Base-by-base conservation (phyloP, 2,113 vertebrate genomes). In the Lepus timidus region DNA sequence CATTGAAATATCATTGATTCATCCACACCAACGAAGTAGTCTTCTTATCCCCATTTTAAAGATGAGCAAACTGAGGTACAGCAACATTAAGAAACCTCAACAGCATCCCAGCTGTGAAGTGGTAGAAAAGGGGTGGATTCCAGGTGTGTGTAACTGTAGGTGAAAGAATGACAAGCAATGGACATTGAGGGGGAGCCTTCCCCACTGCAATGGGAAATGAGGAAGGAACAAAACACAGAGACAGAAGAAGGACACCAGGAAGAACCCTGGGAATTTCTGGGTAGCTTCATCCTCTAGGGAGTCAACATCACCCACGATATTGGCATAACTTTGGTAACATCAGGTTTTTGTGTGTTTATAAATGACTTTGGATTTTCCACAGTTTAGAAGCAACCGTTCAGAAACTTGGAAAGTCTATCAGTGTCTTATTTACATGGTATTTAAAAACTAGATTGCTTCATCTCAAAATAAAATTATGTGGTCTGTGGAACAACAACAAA, bases 381-480 rank as follows among this genome's bases (percentile, higher is more conserved):
- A 61, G 61, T 64, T 71, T 74, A 87, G 67, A 94, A 90, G 44
- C 49, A 92, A 62, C 62, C 68, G 85, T 93, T 67, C 87, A 73
- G 93, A 91, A 95, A 93, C 49, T 82, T 96, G 67, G 84, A 97
- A 96, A 95, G 22, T 70, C 85, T 94, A 81, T 95, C 91, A 82
- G 73, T 88, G 68, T 74, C 73, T 95, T 95, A 95, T 85, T 92
- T 84, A 88, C 78, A 65, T 20, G 39, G 88, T 80, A 52, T 82
- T 85, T 88, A 79, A 82, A 95, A 90, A 55, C 31, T 75, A 92
- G 31, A 20, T 88, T 90, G 74, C 61, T 96, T 96, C 62, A 71
- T 80, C 93, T 93, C 85, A 85, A 96, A 96, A 93, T 49, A 82
- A 75, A 93, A 95, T 93, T 70, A 81, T 58, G 44, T 79, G 31